Evolutionary conservation across 2,797 vertebrate species (phyloP), one percentile per base, ranked within the genome.

Genomic region (Chaunax sp.): DNA sequence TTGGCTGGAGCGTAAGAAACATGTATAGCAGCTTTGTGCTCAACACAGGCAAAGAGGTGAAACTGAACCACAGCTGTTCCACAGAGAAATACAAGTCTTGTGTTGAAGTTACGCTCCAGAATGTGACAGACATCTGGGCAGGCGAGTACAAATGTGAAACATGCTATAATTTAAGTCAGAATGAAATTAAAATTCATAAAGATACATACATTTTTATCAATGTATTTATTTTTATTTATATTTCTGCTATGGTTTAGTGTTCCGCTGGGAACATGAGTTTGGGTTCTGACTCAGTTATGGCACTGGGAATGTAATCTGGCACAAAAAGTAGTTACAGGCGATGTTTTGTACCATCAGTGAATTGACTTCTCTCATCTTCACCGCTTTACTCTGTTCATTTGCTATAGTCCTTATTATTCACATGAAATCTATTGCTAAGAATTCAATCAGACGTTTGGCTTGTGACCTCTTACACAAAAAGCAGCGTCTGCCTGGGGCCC

Each of bases 1-100:
- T 73, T 1, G 47, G 41, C 14, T 94, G 93, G 93, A 64, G 58
- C 52, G 5, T 93, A 28, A 68, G 2, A 33, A 76, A 2, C 3
- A 0, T 0, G 0, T 0, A 19, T 0, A 2, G 63, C 0, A 19
- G 5, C 2, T 72, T 72, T 11, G 37, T 69, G 8, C 74, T 94
- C 41, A 65, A 72, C 40, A 0, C 1, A 0, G 92, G 93, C 41
- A 88, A 7, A 2, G 80, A 88, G 44, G 81, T 90, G 3, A 0
- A 1, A 2, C 13, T 89, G 30, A 0, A 53, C 15, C 0, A 0
- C 0, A 0, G 0, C n/a, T 89, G 86, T 38, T 0, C 0, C 0
- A 58, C 30, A 1, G 0, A 0, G 0, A 2, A 10, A 1, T 5
- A 28, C 16, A 1, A 3, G 0, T 87, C 85, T 1, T 90, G 84